These are phyloP conservation scores for Ectobius pallidus DNA, from an alignment of 2,888 invertebrate genomes.

Conservation along the genomic window DNA sequence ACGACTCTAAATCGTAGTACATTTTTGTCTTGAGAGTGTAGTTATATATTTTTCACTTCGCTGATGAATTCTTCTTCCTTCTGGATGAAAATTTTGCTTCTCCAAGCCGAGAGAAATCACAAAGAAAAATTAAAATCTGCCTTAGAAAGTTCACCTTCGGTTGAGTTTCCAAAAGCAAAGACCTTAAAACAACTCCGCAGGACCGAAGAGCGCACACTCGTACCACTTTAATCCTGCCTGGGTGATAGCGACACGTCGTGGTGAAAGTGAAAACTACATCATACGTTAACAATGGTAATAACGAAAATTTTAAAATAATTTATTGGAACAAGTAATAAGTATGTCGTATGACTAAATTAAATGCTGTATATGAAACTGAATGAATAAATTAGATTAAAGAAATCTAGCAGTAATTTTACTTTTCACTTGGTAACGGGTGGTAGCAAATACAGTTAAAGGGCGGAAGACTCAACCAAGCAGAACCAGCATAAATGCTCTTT, in stretches of 20 bases:
- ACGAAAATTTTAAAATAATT: not conserved
- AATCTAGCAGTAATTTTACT: too few species aligned
- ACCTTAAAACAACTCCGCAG: constrained; percentile 22
- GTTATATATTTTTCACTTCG: constrained; percentile 5
- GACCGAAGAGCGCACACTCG: constrained; percentile 29
- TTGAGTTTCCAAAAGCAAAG: constrained; percentile 24
- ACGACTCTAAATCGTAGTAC: constrained; percentile 18
- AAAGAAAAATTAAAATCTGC: constrained; percentile 24
- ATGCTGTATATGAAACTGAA: too few species aligned
- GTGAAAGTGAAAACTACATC: constrained; percentile 11
- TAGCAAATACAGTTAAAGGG: too few species aligned
- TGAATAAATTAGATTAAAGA: too few species aligned
- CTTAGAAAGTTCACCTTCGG: constrained; percentile 25
- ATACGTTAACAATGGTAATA: constrained; percentile 21
- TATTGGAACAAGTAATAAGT: too few species aligned
- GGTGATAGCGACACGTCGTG: constrained; percentile 26
- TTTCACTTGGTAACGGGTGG: too few species aligned
- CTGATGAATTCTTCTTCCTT: not conserved
- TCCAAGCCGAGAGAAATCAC: not conserved
- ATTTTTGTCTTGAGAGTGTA: not conserved
- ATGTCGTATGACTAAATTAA: too few species aligned
- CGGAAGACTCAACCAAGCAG: too few species aligned
- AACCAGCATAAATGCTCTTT: too few species aligned
- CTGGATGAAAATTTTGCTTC: not conserved
- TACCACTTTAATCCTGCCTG: not conserved